These are phyloP conservation scores for Cheiracanthium punctorium DNA, from an alignment of 2,888 invertebrate genomes.

Conservation along the genomic window DNA sequence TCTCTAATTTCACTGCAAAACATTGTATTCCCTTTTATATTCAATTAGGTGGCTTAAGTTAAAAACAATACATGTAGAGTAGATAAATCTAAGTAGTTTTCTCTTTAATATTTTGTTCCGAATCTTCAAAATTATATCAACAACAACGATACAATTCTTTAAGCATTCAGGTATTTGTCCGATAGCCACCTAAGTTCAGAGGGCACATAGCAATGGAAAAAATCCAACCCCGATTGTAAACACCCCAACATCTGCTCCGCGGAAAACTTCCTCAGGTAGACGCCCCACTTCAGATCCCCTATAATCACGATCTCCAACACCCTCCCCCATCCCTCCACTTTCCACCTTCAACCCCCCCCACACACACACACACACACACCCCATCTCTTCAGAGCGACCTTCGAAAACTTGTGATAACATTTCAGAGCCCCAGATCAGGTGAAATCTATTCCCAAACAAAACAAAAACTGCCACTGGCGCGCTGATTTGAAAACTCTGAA, in stretches of 20 bases:
- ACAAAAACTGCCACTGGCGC: not conserved
- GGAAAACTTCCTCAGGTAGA: constrained; percentile 5
- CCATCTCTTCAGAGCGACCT: not conserved
- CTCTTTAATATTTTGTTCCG: no score
- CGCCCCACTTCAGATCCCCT: not conserved
- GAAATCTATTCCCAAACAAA: not conserved
- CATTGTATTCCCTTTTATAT: no score
- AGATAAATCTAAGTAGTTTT: no score
- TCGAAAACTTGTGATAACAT: not conserved
- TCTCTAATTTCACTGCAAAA: no score
- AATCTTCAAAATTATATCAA: not conserved
- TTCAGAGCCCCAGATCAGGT: not conserved
- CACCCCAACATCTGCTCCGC: constrained; percentile 4
- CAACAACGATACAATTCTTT: not conserved
- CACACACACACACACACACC: no score
- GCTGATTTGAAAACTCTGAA: not conserved
- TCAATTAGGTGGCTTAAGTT: no score
- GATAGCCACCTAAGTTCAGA: not conserved
- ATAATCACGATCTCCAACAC: not conserved
- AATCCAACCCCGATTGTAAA: not conserved
- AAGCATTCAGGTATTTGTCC: not conserved
- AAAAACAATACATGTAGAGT: no score
- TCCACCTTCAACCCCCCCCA: no score
- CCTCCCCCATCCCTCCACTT: no score
- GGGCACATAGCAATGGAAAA: not conserved